A percentile compares a stretch with the other conserved stretches of the same genome.
Evolutionary conservation across 1,140 invertebrate species (phyloP).

Genomic region (Pseudomyrmex pallidus): DNA sequence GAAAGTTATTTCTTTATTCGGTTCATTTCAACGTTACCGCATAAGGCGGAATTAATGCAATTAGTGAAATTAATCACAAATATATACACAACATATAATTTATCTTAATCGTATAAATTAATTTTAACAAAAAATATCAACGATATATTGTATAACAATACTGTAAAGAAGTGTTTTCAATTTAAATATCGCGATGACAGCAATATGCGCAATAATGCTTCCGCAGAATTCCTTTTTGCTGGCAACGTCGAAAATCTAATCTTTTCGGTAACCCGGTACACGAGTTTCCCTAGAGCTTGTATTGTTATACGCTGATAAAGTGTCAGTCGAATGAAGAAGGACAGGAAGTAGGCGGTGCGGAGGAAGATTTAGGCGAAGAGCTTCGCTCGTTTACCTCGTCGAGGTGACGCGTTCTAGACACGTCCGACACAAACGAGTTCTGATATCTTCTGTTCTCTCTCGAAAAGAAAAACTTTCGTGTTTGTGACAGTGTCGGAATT

Average conservation of each 20-base stretch:
- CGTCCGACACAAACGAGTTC: slow-evolving; percentile 26
- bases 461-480: slow-evolving; percentile 25
- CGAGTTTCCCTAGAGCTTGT: not conserved
- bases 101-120: not conserved
- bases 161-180: too few relatives aligned
- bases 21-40: too few relatives aligned
- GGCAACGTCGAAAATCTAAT: not conserved
- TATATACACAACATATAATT: not conserved
- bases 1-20: too few relatives aligned
- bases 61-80: not conserved
- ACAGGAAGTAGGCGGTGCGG: slow-evolving; percentile 25
- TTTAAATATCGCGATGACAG: not conserved
- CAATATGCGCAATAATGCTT: not conserved
- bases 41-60: not conserved
- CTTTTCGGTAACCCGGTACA: slow-evolving; percentile 4
- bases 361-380: slow-evolving; percentile 43
- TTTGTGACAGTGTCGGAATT: slow-evolving; percentile 28
- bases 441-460: slow-evolving; percentile 21
- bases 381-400: not conserved
- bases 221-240: not conserved
- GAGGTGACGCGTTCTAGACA: slow-evolving; percentile 33
- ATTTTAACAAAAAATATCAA: not conserved
- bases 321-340: slow-evolving; percentile 25
- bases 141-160: too few relatives aligned
- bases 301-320: slow-evolving; percentile 12